Conservation (phyloP, 2,888 invertebrate genomes). For the Melieria omissa region DNA sequence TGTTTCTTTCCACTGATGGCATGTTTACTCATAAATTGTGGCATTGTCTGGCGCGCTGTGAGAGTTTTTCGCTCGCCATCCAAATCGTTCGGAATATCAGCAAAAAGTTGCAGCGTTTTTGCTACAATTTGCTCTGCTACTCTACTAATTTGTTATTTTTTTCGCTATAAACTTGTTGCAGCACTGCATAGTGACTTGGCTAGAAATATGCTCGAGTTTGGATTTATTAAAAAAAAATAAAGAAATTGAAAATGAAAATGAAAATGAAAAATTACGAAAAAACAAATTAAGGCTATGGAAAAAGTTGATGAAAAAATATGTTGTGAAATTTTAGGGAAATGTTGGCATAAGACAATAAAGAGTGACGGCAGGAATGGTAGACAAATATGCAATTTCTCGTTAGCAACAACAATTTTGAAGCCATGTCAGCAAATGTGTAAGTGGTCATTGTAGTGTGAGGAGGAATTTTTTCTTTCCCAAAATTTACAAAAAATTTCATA, state of each 20-base stretch:
- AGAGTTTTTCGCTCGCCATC: not conserved
- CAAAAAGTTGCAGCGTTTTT: not conserved
- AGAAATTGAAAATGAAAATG: not conserved
- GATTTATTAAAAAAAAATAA: not conserved
- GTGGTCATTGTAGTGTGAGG: too few species aligned
- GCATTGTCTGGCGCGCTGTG: not conserved
- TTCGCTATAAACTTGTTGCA: not conserved
- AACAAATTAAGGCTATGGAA: too few species aligned
- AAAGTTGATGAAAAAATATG: too few species aligned
- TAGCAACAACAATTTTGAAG: too few species aligned
- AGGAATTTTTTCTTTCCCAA: too few species aligned
- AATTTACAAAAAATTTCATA: too few species aligned
- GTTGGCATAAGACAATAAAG: too few species aligned
- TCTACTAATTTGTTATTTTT: not conserved
- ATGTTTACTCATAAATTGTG: conserved; percentile 2
- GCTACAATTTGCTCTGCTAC: not conserved
- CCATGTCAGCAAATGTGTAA: too few species aligned
- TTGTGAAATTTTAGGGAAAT: too few species aligned
- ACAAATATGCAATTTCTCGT: too few species aligned
- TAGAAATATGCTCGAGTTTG: not conserved
- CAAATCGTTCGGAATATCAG: too few species aligned
- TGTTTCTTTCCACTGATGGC: not conserved
- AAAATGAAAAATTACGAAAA: not conserved
- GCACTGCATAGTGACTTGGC: not conserved
- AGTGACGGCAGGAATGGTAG: too few species aligned